Evolutionary conservation across 2,888 invertebrate genomes (phyloP).

Genomic region (Artemia sinica): DNA sequence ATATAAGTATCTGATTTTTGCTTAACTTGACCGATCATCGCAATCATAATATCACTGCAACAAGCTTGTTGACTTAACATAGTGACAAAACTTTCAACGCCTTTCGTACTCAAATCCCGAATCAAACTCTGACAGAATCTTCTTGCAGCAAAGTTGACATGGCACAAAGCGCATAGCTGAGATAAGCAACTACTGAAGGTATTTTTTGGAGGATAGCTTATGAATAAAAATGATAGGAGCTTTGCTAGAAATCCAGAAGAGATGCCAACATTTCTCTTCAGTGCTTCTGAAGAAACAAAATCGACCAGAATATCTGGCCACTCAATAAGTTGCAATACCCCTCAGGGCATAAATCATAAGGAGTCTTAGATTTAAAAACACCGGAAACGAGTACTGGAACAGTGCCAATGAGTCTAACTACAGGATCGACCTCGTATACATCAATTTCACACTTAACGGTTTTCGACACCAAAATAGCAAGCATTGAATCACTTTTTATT

Average conservation of each 20-base stretch:
- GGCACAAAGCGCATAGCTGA: neutral
- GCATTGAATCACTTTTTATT: slow-evolving; percentile 19
- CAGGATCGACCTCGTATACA: slow-evolving; percentile 30
- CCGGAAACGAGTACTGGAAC: slow-evolving; percentile 55
- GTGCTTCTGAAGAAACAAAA: slow-evolving; percentile 36
- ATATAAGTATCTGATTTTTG: neutral
- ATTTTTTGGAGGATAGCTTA: slow-evolving; percentile 3
- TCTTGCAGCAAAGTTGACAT: slow-evolving; percentile 14
- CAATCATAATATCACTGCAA: slow-evolving; percentile 1
- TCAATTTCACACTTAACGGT: neutral
- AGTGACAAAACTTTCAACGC: slow-evolving; percentile 13
- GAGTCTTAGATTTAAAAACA: slow-evolving; percentile 39
- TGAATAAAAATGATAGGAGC: slow-evolving; percentile 15
- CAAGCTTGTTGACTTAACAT: neutral
- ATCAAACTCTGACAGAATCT: slow-evolving; percentile 16
- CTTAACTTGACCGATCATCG: neutral
- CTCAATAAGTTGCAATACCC: slow-evolving; percentile 42
- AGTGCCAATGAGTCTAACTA: slow-evolving; percentile 45
- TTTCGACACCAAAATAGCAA: slow-evolving; percentile 13
- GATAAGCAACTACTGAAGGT: neutral
- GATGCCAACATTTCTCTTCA: slow-evolving; percentile 17
- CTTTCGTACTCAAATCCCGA: slow-evolving; percentile 5
- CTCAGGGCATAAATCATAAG: slow-evolving; percentile 41
- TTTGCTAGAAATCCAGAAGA: slow-evolving; percentile 18
- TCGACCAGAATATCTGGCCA: slow-evolving; percentile 41